Base-by-base conservation (phyloP, 2,797 vertebrate genomes). In the Heterohyrax brucei region DNA sequence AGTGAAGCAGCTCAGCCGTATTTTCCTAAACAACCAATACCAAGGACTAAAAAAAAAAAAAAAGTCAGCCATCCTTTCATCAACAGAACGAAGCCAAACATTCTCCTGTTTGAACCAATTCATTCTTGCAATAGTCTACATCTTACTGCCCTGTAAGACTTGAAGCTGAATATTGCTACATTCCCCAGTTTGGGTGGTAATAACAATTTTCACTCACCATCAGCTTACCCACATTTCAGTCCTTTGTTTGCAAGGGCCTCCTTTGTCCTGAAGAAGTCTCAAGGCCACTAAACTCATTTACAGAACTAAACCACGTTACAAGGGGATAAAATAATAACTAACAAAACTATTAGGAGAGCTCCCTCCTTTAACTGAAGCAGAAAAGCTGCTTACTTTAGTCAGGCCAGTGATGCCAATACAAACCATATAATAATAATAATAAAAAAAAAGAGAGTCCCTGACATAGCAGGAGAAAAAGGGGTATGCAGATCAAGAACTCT, bases 21-120 rank as follows among this genome's bases (percentile, higher is more conserved):
- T 72, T 77, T 90, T 93, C 91, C 86, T 76, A 88, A 96, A 95
- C 89, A 75, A 95, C 48, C 56, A 50, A 66, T 50, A 64, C 66
- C 33, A 50, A 81, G 30, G 33, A 86, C 8, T 39, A 14, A 68
- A 87, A 82, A 24, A 24, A 53, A 33, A 77, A 16, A 61, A 12
- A 72, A 18, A 33, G n/a, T 16, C 5, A 14, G 28, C 66, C 33
- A 80, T 53, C 86, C 24, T 59, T 59, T 72, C 64, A 68, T 30
- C 84, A 72, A 53, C 14, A 53, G 73, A 70, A 76, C 16, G 48
- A 77, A 87, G 82, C 64, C n/a, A 30, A 44, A 56, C 48, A 53
- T 26, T 9, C 22, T 83, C 56, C 14, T 44, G 10, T 10, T 39
- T 59, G 44, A 70, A 53, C 22, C 77, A 48, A 16, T 61, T 39